Evolutionary conservation across 2,888 invertebrate species (phyloP), one percentile per base, ranked within the genome.

Genomic region (Machimus rusticus): DNA sequence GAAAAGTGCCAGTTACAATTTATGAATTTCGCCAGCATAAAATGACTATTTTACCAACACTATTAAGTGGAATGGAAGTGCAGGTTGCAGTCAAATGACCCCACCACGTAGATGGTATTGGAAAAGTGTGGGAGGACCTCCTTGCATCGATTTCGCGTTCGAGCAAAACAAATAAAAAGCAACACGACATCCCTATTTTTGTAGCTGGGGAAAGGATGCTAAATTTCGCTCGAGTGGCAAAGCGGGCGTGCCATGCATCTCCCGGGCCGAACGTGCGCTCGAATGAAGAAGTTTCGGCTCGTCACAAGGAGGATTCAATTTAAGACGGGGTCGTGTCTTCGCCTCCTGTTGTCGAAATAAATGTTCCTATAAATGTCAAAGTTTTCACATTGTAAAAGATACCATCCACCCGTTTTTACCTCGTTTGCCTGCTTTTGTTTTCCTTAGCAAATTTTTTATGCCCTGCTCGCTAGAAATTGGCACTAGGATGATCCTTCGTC

Each of bases 291-390:
- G 23, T 66, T 66, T 28, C 66, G 19, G 28, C 66, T 78, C 78
- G 43, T 78, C 78, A 43, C 5, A 78, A 39, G 78, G 43, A 78
- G 43, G 43, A 81, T 81, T 81, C 81, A 81, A 81, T 81, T 81
- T 84, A 37, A 84, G 84, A 66, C 84, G 19, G 84, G 34, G 23
- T 84, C 84, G 37, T 84, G 84, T 57, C 84, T 57, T 66, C 84
- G 28, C 84, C 84, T 74, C 37, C 23, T 28, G 84, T 66, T 84
- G 84, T 84, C 84, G 84, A 43, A 84, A 84, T 84, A 84, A 84
- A 84, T 84, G 84, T 84, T 84, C 66, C 84, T 23, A 84, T 84
- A 84, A 84, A 84, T 84, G 84, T 84, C 84, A 66, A 84, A 66
- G 66, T 84, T 84, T 66, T 84, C 84, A 84, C 84, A 84, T 84